Conservation (phyloP, 2,113 vertebrate genomes). For the Bujurquina vittata region DNA sequence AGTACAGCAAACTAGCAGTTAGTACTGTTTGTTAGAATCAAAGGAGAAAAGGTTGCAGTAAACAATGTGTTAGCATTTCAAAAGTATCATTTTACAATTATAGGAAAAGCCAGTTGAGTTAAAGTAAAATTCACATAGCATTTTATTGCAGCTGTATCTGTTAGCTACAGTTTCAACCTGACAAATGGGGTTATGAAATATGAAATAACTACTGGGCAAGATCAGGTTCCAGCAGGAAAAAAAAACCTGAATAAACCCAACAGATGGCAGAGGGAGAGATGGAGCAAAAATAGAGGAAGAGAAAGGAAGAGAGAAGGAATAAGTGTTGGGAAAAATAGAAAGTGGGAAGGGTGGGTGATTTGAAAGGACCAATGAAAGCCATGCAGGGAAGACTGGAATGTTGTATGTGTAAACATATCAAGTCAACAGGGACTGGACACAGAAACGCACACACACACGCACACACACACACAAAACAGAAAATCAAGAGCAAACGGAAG, state of each 20-base stretch:
- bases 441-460: slow-evolving; percentile 24
- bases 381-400: slow-evolving; percentile 61
- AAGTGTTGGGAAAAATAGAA: slow-evolving; percentile 9
- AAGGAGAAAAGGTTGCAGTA: background rate
- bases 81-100: background rate
- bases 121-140: background rate
- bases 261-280: background rate
- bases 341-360: background rate
- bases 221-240: background rate
- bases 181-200: background rate
- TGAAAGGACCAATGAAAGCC: background rate
- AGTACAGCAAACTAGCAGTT: background rate
- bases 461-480: slow-evolving; percentile 22
- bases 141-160: background rate
- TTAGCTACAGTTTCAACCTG: background rate
- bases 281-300: background rate
- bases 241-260: background rate
- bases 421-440: slow-evolving; percentile 34
- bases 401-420: slow-evolving; percentile 55
- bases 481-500: background rate
- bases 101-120: background rate
- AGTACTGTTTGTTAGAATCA: slow-evolving; percentile 16
- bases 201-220: background rate
- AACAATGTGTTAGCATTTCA: background rate
- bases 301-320: background rate